Percentiles rank a stretch among this genome's conserved stretches.
These are phyloP conservation scores for Neodon shergylaensis DNA, from an alignment of 2,113 vertebrate genomes.

Conservation along the genomic window DNA sequence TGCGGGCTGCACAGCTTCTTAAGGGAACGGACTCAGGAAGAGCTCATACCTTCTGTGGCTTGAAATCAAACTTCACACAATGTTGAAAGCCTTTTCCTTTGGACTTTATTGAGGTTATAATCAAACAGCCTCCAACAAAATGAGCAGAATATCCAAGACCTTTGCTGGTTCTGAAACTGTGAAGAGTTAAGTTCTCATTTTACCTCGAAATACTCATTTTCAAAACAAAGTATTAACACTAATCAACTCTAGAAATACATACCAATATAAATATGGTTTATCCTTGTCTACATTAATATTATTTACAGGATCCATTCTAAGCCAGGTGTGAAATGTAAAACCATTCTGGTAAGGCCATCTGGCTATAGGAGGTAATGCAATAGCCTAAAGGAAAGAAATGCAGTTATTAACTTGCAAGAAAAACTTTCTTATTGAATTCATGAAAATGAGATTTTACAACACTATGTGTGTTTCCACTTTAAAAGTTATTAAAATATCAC, in stretches of 20 bases:
- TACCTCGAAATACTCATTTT: constrained; percentile 51
- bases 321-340: constrained; percentile 99
- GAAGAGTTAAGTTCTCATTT: constrained; percentile 75
- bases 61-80: constrained; percentile 99
- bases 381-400: constrained; percentile 88
- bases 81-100: constrained; percentile 99
- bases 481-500: constrained; percentile 7
- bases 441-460: constrained; percentile 47
- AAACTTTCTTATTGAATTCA: constrained; percentile 31
- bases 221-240: constrained; percentile 45
- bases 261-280: constrained; percentile 99
- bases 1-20: background rate
- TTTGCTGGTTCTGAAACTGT: constrained; percentile 98
- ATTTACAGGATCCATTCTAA: constrained; percentile 98
- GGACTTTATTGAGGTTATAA: constrained; percentile 97
- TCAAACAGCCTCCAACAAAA: constrained; percentile 97
- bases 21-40: constrained; percentile 31
- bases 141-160: constrained; percentile 98
- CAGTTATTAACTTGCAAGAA: constrained; percentile 44
- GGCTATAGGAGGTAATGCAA: constrained; percentile 98
- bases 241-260: constrained; percentile 80
- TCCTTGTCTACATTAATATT: constrained; percentile 99
- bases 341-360: constrained; percentile 99
- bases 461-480: background rate
- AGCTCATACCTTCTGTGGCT: constrained; percentile 95